These are phyloP conservation scores for Mastigias papua DNA, from an alignment of 30 jellyfish, hydroid and myxozoan genomes.

Conservation along the genomic window DNA sequence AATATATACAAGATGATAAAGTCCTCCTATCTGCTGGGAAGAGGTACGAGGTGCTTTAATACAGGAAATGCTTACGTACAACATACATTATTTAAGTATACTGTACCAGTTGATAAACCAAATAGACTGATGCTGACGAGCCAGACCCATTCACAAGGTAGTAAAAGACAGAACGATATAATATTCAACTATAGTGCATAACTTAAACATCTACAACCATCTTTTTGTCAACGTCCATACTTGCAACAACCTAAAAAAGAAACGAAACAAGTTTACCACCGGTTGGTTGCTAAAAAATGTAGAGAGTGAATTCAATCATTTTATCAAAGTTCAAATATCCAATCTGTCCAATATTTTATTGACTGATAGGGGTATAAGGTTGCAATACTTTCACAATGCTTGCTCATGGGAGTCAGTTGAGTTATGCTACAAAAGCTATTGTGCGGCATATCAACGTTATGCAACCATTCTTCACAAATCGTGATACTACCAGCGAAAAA, in stretches of 20 bases:
- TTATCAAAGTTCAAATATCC: too few species aligned
- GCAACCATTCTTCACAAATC: too few species aligned
- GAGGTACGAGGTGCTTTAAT: background rate
- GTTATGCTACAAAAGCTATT: too few species aligned
- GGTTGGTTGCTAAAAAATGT: too few species aligned
- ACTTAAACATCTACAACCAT: constrained; percentile 96
- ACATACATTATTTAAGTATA: background rate
- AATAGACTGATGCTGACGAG: background rate
- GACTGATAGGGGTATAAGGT: too few species aligned
- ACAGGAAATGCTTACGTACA: background rate
- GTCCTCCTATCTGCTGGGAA: background rate
- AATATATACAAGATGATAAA: background rate
- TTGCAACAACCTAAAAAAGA: constrained; percentile 86
- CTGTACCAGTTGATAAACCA: background rate
- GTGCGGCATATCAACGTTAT: too few species aligned
- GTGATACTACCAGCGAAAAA: too few species aligned
- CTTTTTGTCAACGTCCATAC: constrained; percentile 97
- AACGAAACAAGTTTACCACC: too few species aligned
- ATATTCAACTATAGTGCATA: background rate
- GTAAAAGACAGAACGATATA: background rate
- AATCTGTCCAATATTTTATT: too few species aligned
- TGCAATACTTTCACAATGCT: too few species aligned
- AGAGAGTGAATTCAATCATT: too few species aligned
- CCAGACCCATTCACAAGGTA: background rate
- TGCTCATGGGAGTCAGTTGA: too few species aligned